These are phyloP conservation scores for Protula sp. DNA, from an alignment of 2,888 invertebrate genomes.

Conservation along the genomic window DNA sequence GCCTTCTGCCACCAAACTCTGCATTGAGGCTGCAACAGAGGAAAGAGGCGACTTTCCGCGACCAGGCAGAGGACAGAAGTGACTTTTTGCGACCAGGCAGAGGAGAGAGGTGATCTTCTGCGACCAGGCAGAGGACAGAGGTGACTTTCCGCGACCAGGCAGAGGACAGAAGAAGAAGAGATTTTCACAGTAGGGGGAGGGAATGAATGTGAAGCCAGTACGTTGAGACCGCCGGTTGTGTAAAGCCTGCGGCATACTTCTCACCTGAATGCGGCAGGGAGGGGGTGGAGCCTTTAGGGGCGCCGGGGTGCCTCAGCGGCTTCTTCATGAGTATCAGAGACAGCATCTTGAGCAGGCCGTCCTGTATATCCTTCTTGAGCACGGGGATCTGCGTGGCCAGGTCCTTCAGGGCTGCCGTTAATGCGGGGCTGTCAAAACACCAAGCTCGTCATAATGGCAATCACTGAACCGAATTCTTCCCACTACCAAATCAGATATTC, in stretches of 20 bases:
- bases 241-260: no score
- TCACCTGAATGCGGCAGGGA: background rate
- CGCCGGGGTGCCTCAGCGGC: constrained; percentile 64
- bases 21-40: background rate
- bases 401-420: constrained; percentile 86
- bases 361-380: constrained; percentile 83
- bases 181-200: no score
- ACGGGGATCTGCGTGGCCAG: constrained; percentile 81
- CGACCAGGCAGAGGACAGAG: no score
- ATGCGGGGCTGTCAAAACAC: constrained; percentile 70
- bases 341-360: constrained; percentile 84
- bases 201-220: no score
- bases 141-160: no score
- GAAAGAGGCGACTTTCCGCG: background rate
- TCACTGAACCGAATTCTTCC: no score
- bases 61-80: no score
- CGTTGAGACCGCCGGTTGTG: no score
- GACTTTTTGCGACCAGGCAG: constrained; percentile 27
- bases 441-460: no score
- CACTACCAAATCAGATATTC: no score
- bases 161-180: no score
- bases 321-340: constrained; percentile 86
- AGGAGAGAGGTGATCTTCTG: background rate
- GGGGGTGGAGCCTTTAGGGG: constrained; percentile 13
- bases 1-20: constrained; percentile 24